Evolutionary conservation across 2,113 vertebrate genomes (phyloP), one percentile per base, ranked within the genome.

Genomic region (Tragulus kanchil): DNA sequence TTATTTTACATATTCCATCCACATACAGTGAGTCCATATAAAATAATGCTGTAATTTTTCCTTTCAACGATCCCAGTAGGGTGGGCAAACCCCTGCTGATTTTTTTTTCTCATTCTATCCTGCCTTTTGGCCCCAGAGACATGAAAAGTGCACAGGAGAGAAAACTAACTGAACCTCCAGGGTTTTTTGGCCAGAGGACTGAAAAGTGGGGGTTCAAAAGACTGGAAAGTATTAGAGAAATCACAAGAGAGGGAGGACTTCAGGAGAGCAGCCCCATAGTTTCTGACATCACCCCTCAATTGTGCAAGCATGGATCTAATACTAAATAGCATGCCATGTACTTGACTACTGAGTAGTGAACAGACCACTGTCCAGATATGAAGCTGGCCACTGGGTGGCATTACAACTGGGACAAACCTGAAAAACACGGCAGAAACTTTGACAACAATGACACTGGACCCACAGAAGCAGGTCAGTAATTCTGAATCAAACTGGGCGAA

Each of bases 91-190:
- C 10, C 21, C 56, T 21, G 45, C 0, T 73, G 48, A 73, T 28
- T 62, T 92, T 92, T 88, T 85, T 81, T 79, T 36, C 82, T 85
- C 48, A n/a, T 10, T 91, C 25, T 77, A 8, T 84, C 58, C 62
- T 79, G 48, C 12, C 83, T 21, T 62, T 89, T 89, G 85, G 31
- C 11, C 21, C n/a, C 12, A 52, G 75, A 84, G 45, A 28, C 5
- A 75, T 85, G 45, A 82, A 56, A 96, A 86, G 45, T 64, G 83
- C 69, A 90, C 11, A 59, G 65, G 36, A 83, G 64, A 87, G 21
- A 28, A 15, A 14, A 42, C 21, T 84, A 84, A 73, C 12, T n/a
- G 36, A 85, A 85, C 28, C 9, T 64, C 23, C 25, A 45, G n/a
- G 36, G 42, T 14, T 96, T 84, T 87, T 21, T 31, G 52, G 25